Percentiles rank a stretch among this genome's conserved stretches.
Conservation (phyloP, 2,113 vertebrate species). For the Pogona vitticeps region DNA sequence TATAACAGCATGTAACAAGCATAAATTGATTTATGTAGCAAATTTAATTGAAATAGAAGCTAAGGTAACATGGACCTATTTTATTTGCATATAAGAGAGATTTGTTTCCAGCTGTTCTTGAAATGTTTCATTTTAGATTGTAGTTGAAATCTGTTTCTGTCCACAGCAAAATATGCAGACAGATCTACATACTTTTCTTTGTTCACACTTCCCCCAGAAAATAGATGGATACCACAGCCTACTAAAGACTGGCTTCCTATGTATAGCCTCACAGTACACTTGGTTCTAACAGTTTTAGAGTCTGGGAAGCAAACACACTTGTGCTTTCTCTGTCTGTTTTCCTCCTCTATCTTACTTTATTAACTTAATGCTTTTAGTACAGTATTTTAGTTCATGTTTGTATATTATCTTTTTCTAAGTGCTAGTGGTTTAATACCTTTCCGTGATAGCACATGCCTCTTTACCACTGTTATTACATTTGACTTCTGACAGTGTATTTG, state of each 20-base stretch:
- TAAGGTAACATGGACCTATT: slow-evolving; percentile 16
- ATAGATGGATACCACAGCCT: slow-evolving; percentile 20
- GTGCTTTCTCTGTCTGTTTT: neutral
- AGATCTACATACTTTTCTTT: neutral
- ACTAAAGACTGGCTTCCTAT: neutral
- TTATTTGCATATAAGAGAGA: neutral
- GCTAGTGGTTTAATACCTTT: neutral
- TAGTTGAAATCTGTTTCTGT: slow-evolving; percentile 13
- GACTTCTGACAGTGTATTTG: neutral
- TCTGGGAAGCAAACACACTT: neutral
- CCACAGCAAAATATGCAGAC: slow-evolving; percentile 4
- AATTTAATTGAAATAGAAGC: slow-evolving; percentile 15
- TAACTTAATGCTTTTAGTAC: neutral
- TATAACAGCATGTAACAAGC: neutral
- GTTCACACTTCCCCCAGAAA: slow-evolving; percentile 27
- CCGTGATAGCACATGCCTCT: neutral
- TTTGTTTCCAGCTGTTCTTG: slow-evolving; percentile 22
- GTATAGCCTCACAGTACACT: neutral
- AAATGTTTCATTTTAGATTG: neutral
- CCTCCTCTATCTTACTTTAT: neutral
- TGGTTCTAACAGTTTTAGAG: neutral
- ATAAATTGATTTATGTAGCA: neutral
- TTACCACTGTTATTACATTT: neutral
- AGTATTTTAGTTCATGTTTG: neutral
- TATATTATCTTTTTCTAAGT: neutral